phyloP scores from a whole-genome alignment of 2,888 invertebrate genomes.

The Enchytraeus crypticus region DNA sequence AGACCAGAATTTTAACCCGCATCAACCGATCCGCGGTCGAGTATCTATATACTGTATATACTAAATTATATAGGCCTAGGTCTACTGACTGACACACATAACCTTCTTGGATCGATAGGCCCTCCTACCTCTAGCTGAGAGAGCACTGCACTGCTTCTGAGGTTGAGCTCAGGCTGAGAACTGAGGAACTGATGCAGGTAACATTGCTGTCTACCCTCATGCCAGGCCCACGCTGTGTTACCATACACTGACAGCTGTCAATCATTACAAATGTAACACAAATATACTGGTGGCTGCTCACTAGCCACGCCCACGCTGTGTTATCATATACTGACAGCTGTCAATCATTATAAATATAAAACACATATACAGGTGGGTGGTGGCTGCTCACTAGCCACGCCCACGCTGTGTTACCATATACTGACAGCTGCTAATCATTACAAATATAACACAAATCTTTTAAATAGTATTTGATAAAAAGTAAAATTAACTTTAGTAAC shows the following conservation, averaged over 20 bases:
- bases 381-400: not conserved
- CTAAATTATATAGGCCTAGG: too few species aligned
- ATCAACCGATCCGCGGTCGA: too few species aligned
- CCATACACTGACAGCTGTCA: constrained; percentile 6
- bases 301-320: constrained; percentile 1
- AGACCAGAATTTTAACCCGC: too few species aligned
- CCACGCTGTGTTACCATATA: constrained; percentile 11
- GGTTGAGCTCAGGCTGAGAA: constrained; percentile 25
- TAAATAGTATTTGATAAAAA: too few species aligned
- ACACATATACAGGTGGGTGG: too few species aligned
- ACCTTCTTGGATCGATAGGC: too few species aligned
- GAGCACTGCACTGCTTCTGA: constrained; percentile 25
- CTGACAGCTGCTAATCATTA: not conserved
- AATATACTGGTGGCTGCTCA: not conserved
- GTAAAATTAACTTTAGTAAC: too few species aligned
- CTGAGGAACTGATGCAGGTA: constrained; percentile 23
- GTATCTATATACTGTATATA: too few species aligned
- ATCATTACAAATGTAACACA: too few species aligned
- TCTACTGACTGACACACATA: too few species aligned
- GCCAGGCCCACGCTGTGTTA: constrained; percentile 1
- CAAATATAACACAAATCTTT: too few species aligned
- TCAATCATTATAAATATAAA: too few species aligned
- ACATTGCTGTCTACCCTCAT: constrained; percentile 5
- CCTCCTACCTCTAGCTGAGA: constrained; percentile 34
- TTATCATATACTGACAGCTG: constrained; percentile 4